These are phyloP conservation scores for Hyaena hyaena DNA, from an alignment of 2,113 vertebrate species.

Conservation along the genomic window DNA sequence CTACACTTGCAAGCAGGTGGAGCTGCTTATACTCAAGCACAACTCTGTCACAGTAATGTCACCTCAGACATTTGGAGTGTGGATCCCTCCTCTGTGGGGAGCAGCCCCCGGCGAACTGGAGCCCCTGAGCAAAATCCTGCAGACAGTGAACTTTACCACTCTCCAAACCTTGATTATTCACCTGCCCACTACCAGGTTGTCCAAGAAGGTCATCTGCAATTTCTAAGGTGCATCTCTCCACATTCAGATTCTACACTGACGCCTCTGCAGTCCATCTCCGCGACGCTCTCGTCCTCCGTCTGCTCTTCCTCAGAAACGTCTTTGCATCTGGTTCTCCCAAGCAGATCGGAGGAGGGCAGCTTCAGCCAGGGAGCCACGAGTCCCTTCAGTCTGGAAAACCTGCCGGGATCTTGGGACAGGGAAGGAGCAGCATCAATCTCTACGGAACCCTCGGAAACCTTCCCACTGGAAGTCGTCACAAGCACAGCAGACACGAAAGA, in stretches of 20 bases:
- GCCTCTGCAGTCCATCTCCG: slow-evolving; percentile 89
- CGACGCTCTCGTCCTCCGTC: slow-evolving; percentile 87
- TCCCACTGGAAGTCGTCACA: slow-evolving; percentile 81
- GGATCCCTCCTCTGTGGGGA: slow-evolving; percentile 81
- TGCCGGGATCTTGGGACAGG: slow-evolving; percentile 86
- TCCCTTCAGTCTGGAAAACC: slow-evolving; percentile 89
- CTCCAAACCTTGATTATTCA: slow-evolving; percentile 80
- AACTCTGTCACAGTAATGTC: slow-evolving; percentile 79
- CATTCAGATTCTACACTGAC: slow-evolving; percentile 87
- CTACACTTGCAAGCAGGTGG: slow-evolving; percentile 79
- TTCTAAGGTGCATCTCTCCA: slow-evolving; percentile 85
- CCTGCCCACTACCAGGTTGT: slow-evolving; percentile 84
- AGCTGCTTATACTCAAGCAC: slow-evolving; percentile 83
- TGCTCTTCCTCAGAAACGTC: slow-evolving; percentile 89
- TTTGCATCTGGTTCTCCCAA: slow-evolving; percentile 86
- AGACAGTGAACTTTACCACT: slow-evolving; percentile 80
- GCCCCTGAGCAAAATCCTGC: slow-evolving; percentile 74
- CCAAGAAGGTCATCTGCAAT: slow-evolving; percentile 85
- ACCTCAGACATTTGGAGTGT: slow-evolving; percentile 83
- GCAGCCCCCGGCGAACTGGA: slow-evolving; percentile 85
- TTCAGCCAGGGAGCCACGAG: slow-evolving; percentile 85
- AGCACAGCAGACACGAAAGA: slow-evolving; percentile 85
- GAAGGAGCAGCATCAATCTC: slow-evolving; percentile 77
- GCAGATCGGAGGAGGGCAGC: slow-evolving; percentile 87
- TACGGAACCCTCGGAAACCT: slow-evolving; percentile 81